Base-by-base conservation (phyloP, 2,797 vertebrate genomes). In the Danio aesculapii region DNA sequence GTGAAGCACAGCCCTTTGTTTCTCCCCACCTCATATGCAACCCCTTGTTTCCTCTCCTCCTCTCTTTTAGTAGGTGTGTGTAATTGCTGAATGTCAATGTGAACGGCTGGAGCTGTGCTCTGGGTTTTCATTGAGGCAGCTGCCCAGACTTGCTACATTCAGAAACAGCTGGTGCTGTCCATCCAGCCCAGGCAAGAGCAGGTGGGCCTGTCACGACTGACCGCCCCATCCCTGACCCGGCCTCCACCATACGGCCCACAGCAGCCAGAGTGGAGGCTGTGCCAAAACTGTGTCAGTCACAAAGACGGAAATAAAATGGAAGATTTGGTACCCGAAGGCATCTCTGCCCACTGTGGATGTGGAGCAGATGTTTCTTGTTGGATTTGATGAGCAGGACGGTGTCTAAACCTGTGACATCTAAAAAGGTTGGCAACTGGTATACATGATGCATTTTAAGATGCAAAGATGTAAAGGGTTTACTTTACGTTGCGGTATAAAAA, bases 141-240 rank as follows among this genome's bases (percentile, higher is more conserved):
- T 75, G 78, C 61, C 55, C 83, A 81, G 63, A 81, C 81, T 67
- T 39, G 70, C 64, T 82, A 88, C 86, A 88, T 84, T 81, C 83
- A 79, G 83, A 85, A 88, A 88, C 87, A 88, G 85, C 85, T 88
- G 87, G 83, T 86, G 85, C 83, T 19, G 66, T 88, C 85, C 75
- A 86, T 84, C 77, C 72, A 77, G 82, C 52, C 79, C 79, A 76
- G 75, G 41, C 77, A 75, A 78, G 69, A 85, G 80, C 83, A 88
- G 85, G 87, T 88, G 87, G 79, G 70, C 85, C 82, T 88, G 87
- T 86, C 85, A 88, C 68, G 74, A 85, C 77, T 81, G 79, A 84
- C 87, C 82, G 83, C 81, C 83, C 87, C 79, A 83, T 86, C 83
- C 71, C 79, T 84, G 84, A 87, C 84, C 78, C 81, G 61, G 78